A percentile compares a stretch with the other conserved stretches of the same genome.
phyloP scores from a whole-genome alignment of 1,140 invertebrate genomes.

The Ceratosolen solmsi region DNA sequence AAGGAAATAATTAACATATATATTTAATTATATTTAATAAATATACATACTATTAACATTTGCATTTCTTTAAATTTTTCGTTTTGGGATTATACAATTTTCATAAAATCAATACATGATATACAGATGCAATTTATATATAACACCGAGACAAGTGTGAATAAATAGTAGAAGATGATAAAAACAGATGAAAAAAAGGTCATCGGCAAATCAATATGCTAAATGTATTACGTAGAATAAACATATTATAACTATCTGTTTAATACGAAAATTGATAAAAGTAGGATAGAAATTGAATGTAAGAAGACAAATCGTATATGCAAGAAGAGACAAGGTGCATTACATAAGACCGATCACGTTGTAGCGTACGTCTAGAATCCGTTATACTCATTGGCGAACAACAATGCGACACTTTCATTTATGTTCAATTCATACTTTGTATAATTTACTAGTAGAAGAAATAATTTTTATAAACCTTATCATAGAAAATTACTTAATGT shows the following conservation, averaged over 20 bases:
- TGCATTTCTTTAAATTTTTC: no score
- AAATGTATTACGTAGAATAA: neutral
- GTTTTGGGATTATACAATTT: neutral
- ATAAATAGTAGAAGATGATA: neutral
- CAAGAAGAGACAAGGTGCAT: neutral
- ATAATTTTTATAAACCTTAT: neutral
- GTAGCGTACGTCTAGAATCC: neutral
- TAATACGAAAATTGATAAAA: neutral
- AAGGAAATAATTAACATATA: no score
- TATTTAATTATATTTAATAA: neutral
- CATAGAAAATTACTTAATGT: neutral
- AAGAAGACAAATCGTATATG: neutral
- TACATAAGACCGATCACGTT: conserved; percentile 23
- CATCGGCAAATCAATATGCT: neutral
- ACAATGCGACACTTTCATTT: conserved; percentile 7
- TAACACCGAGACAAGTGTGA: neutral
- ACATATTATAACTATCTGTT: neutral
- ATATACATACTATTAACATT: no score
- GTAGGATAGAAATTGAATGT: neutral
- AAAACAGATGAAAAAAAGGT: neutral
- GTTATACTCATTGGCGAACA: neutral
- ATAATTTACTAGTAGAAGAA: conserved; percentile 13
- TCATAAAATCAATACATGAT: neutral
- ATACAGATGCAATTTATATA: neutral
- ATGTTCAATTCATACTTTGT: conserved; percentile 9